Conservation (phyloP, 2,888 invertebrate genomes). For the Coecobrya sp. region DNA sequence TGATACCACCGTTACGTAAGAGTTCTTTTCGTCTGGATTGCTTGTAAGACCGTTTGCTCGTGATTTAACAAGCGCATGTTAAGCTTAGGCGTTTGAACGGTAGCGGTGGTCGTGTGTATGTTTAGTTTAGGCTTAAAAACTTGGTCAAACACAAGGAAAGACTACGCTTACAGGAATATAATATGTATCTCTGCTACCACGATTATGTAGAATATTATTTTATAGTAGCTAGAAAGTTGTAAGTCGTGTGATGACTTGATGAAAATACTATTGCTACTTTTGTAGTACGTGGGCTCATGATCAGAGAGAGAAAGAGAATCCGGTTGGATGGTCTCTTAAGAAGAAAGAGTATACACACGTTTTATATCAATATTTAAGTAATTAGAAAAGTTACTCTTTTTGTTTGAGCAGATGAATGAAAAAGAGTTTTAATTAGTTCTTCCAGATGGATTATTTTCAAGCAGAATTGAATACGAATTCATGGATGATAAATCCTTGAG, state of each 20-base stretch:
- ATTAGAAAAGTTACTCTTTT: constrained; percentile 72
- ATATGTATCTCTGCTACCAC: background rate
- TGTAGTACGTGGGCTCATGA: background rate
- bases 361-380: constrained; percentile 80
- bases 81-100: background rate
- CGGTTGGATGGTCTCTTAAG: background rate
- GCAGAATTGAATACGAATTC: constrained; percentile 56
- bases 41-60: background rate
- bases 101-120: background rate
- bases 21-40: background rate
- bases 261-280: constrained; percentile 38
- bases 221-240: background rate
- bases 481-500: constrained; percentile 3
- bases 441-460: constrained; percentile 77
- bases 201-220: background rate
- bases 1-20: background rate
- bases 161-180: background rate
- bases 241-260: constrained; percentile 62
- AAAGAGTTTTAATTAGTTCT: constrained; percentile 78
- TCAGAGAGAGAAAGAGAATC: background rate
- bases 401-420: constrained; percentile 54
- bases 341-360: constrained; percentile 22
- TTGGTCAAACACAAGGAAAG: background rate
- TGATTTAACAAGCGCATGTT: background rate
- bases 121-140: background rate